Conservation (phyloP, 2,888 invertebrate species). For the Ormyrus thymus region DNA sequence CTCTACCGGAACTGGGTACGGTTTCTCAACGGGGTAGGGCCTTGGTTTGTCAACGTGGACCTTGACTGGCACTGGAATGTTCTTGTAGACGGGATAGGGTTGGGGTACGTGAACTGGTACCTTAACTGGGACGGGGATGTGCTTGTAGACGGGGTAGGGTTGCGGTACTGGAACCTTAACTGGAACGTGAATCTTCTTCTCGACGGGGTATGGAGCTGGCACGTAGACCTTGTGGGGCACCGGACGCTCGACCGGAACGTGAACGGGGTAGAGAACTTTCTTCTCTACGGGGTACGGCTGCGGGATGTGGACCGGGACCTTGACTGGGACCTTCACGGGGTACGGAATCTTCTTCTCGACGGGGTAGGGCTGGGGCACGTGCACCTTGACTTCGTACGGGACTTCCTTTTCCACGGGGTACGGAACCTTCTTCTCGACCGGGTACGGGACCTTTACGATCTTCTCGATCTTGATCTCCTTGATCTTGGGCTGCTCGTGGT, state of each 20-base stretch:
- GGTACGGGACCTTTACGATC: conserved; percentile 76
- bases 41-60: conserved; percentile 84
- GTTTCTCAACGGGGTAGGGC: conserved; percentile 80
- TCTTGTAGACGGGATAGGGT: conserved; percentile 85
- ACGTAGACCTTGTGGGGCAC: conserved; percentile 74
- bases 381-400: conserved; percentile 78
- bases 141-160: conserved; percentile 77
- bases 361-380: conserved; percentile 79
- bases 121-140: conserved; percentile 82
- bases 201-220: conserved; percentile 73
- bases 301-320: conserved; percentile 75
- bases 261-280: conserved; percentile 73
- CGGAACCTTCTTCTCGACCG: conserved; percentile 80
- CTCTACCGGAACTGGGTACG: conserved; percentile 77
- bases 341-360: conserved; percentile 72
- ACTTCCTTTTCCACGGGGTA: conserved; percentile 80
- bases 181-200: conserved; percentile 69
- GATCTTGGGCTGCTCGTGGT: conserved; percentile 66
- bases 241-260: conserved; percentile 71
- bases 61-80: conserved; percentile 83
- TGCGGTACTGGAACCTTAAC: conserved; percentile 71
- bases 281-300: conserved; percentile 74
- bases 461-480: conserved; percentile 72
- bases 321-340: conserved; percentile 72
- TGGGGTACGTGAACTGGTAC: conserved; percentile 84